Conservation (phyloP, 1,140 invertebrate species). For the Drosophila tropicalis region DNA sequence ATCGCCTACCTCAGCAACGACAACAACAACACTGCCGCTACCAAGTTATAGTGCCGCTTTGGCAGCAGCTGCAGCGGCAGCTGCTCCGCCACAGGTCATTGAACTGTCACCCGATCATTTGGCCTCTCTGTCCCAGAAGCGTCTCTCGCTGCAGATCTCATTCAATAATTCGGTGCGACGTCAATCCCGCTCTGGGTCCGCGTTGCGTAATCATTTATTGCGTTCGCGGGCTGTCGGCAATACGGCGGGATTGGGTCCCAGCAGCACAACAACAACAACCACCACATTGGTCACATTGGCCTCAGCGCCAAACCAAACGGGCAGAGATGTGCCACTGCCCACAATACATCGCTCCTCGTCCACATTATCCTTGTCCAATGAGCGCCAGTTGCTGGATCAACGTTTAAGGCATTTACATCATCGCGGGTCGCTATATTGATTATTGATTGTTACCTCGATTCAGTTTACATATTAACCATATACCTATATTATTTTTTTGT, state of each 20-base stretch:
- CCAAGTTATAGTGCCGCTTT: slow-evolving; percentile 66
- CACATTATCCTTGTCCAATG: slow-evolving; percentile 65
- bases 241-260: slow-evolving; percentile 49
- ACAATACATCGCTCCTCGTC: slow-evolving; percentile 72
- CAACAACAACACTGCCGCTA: slow-evolving; percentile 31
- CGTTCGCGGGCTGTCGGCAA: slow-evolving; percentile 70
- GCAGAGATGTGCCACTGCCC: slow-evolving; percentile 29
- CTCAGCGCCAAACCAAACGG: neutral
- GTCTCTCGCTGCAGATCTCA: slow-evolving; percentile 80
- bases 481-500: too few relatives aligned
- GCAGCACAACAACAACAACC: slow-evolving; percentile 25
- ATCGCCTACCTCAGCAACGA: slow-evolving; percentile 37
- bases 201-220: slow-evolving; percentile 74
- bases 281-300: slow-evolving; percentile 17
- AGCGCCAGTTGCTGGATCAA: slow-evolving; percentile 72
- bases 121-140: slow-evolving; percentile 76
- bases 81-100: slow-evolving; percentile 66
- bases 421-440: slow-evolving; percentile 73
- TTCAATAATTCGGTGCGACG: slow-evolving; percentile 73
- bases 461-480: slow-evolving; percentile 25
- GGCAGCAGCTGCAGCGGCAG: slow-evolving; percentile 41
- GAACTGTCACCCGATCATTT: slow-evolving; percentile 77
- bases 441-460: slow-evolving; percentile 1
- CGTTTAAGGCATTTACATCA: slow-evolving; percentile 74
- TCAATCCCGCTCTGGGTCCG: slow-evolving; percentile 54